A percentile compares a stretch with the other conserved stretches of the same genome.
Evolutionary conservation across 2,888 invertebrate species (phyloP).

Genomic region (Theristus sp.): DNA sequence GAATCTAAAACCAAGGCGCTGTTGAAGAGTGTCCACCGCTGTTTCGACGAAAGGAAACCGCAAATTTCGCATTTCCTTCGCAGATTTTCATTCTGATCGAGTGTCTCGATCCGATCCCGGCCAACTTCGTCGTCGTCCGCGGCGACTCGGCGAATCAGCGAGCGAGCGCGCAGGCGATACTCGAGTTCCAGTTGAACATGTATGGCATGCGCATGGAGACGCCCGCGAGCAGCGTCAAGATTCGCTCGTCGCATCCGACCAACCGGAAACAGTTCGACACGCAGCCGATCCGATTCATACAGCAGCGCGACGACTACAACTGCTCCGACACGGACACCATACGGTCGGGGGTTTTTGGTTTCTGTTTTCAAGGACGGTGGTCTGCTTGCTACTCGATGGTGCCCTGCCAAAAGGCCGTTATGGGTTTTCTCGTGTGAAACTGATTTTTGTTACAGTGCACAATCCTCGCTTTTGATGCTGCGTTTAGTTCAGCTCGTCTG

Average conservation of each 20-base stretch:
- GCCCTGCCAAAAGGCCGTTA: too few relatives aligned
- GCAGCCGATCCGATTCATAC: not conserved
- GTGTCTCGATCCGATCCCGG: not conserved
- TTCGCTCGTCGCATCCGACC: not conserved
- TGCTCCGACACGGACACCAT: not conserved
- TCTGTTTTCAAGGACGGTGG: too few relatives aligned
- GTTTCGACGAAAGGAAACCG: too few relatives aligned
- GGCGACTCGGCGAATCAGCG: not conserved
- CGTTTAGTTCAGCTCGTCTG: too few relatives aligned
- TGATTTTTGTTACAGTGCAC: not conserved
- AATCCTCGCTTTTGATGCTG: too few relatives aligned
- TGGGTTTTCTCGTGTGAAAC: not conserved
- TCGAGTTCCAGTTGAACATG: not conserved
- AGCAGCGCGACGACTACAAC: not conserved
- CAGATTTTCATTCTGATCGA: not conserved
- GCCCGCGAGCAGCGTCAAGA: not conserved
- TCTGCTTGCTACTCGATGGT: too few relatives aligned
- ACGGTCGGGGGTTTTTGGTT: too few relatives aligned
- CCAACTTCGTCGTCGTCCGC: not conserved
- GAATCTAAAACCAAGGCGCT: too few relatives aligned
- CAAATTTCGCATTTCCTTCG: too few relatives aligned
- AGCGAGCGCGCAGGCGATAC: not conserved
- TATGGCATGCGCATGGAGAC: not conserved
- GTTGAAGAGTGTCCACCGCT: too few relatives aligned
- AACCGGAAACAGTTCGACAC: not conserved